Evolutionary conservation across 2,888 invertebrate species (phyloP).

Genomic region (Acanthosepion pharaonis): DNA sequence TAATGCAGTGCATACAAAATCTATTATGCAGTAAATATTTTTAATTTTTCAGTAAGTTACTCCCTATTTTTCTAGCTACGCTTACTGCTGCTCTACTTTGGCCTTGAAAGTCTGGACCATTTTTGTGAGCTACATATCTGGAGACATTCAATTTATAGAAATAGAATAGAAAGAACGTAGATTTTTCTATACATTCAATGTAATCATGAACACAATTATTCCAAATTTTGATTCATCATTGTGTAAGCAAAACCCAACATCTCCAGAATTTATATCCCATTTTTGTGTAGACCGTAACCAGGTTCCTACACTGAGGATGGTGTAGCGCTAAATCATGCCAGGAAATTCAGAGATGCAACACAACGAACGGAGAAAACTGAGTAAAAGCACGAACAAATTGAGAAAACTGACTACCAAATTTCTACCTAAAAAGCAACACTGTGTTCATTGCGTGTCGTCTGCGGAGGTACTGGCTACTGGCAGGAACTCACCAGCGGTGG

Average conservation of each 20-base stretch:
- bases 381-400: not conserved
- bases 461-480: conserved; percentile 6
- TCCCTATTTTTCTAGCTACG: not conserved
- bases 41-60: not conserved
- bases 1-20: conserved; percentile 6
- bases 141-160: not conserved
- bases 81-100: not conserved
- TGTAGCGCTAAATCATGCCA: conserved; percentile 13
- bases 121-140: not conserved
- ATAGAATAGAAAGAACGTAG: not conserved
- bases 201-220: not conserved
- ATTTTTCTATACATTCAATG: not conserved
- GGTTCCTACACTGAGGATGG: not conserved
- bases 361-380: not conserved
- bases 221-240: not conserved
- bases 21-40: not conserved
- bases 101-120: not conserved
- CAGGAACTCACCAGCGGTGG: conserved; percentile 35
- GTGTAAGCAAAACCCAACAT: not conserved
- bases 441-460: conserved; percentile 41
- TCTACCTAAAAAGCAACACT: conserved; percentile 44
- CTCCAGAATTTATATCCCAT: not conserved
- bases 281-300: not conserved
- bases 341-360: not conserved
- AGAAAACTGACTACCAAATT: conserved; percentile 38